Conservation (phyloP, 2,113 vertebrate genomes). For the Xenopus laevis region DNA sequence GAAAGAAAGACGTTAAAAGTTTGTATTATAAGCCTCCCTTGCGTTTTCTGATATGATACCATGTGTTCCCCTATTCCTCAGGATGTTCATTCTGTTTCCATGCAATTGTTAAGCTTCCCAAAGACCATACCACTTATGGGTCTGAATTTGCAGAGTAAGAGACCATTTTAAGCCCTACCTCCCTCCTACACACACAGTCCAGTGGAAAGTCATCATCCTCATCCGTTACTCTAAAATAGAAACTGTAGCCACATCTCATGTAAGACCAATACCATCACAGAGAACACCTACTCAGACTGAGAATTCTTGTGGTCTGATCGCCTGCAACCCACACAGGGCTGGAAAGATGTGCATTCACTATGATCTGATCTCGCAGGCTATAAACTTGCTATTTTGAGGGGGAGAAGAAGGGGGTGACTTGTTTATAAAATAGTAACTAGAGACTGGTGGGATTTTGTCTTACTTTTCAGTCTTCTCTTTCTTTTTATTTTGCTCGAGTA, state of each 20-base stretch:
- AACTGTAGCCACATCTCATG: conserved; percentile 29
- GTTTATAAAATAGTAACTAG: not conserved
- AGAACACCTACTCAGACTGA: conserved; percentile 40
- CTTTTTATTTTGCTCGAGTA: not conserved
- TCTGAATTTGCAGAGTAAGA: conserved; percentile 16
- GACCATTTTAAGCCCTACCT: conserved; percentile 20
- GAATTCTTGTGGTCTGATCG: conserved; percentile 35
- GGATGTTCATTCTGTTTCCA: not conserved
- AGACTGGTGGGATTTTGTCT: conserved; percentile 1
- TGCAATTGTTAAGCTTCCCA: conserved; percentile 22
- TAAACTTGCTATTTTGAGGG: conserved; percentile 6
- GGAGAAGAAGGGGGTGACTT: not conserved
- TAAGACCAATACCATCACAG: conserved; percentile 35
- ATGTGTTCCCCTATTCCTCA: not conserved
- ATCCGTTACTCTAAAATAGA: conserved; percentile 45
- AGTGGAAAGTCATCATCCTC: conserved; percentile 42
- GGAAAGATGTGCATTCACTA: conserved; percentile 28
- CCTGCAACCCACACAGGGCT: conserved; percentile 36
- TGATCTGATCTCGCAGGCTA: conserved; percentile 14
- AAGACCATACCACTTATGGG: conserved; percentile 14
- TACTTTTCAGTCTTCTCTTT: not conserved
- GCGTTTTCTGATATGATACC: not conserved
- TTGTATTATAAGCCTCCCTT: not conserved
- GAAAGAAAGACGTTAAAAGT: too few relatives aligned
- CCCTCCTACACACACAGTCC: conserved; percentile 39